A percentile compares a stretch with the other conserved stretches of the same genome.
Evolutionary conservation across 1,140 invertebrate species (phyloP).

Genomic region (Pachyrhynchus sulphureomaculatus): DNA sequence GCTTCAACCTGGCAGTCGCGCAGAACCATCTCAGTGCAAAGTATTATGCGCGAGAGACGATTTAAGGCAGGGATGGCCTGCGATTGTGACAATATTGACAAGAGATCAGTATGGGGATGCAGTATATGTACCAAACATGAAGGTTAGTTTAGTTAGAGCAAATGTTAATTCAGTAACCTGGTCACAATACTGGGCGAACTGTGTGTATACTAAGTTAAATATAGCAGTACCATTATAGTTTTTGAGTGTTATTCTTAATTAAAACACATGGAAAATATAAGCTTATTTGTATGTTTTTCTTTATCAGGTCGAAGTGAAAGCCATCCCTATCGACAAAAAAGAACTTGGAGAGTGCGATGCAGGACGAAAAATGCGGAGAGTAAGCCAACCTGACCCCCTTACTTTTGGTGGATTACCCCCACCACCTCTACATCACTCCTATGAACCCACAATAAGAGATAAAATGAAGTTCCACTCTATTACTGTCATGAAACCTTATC

Average conservation of each 20-base stretch:
- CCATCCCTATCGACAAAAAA: slow-evolving; percentile 61
- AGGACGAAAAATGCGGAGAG: slow-evolving; percentile 57
- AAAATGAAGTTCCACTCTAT: slow-evolving; percentile 94
- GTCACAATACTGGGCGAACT: no score
- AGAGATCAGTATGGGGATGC: slow-evolving; percentile 91
- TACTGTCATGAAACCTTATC: slow-evolving; percentile 90
- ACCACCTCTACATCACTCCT: slow-evolving; percentile 74
- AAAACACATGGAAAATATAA: neutral
- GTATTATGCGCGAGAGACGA: slow-evolving; percentile 74
- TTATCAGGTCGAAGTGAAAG: slow-evolving; percentile 48
- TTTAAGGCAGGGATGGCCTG: slow-evolving; percentile 79
- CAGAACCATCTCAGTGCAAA: slow-evolving; percentile 86
- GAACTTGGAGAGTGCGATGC: slow-evolving; percentile 57
- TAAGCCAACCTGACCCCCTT: slow-evolving; percentile 67
- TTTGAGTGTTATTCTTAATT: neutral
- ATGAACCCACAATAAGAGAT: slow-evolving; percentile 85
- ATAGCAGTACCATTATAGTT: neutral
- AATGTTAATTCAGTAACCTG: no score
- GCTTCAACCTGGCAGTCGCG: slow-evolving; percentile 89
- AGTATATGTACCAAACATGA: slow-evolving; percentile 81
- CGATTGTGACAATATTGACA: slow-evolving; percentile 79
- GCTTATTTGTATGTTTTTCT: neutral
- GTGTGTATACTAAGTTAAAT: neutral
- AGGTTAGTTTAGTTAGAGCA: slow-evolving; percentile 58
- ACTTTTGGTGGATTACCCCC: slow-evolving; percentile 71